Evolutionary conservation across 2,797 vertebrate species (phyloP), one percentile per base, ranked within the genome.

Genomic region (Chelon labrosus): DNA sequence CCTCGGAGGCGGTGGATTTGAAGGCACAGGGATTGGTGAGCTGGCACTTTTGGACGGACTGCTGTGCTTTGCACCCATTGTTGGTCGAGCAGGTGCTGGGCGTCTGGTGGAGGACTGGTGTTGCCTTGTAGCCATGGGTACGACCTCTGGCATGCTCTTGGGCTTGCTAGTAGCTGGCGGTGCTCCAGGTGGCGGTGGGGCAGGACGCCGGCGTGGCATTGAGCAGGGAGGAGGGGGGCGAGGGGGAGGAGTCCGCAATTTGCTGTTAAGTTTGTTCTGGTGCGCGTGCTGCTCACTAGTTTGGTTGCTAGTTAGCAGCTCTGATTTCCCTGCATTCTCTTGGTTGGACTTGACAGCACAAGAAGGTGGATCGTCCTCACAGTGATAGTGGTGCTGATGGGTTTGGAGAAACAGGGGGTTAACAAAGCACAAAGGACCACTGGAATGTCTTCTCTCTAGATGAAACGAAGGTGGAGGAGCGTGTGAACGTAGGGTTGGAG

Each of bases 341-440:
- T 13, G 55, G 55, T 49, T 25, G 2, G 74, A 50, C 46, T 47
- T 52, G 35, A 46, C 56, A 10, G 55, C 80, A 9, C 14, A 25
- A 2, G 54, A 25, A 0, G 69, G 44, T 0, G 54, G 53, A 19
- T 39, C 1, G 38, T 73, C 67, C 38, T 61, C 57, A 8, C 57
- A 35, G 39, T 39, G 42, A 54, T 4, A 72, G 52, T 20, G 91
- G 93, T 54, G 92, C 85, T 90, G 95, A 77, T 96, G 96, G 35
- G 96, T 95, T 94, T 98, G 96, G 67, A 97, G 93, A 85, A 99
- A 99, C 46, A 98, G 95, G 1, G 98, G 98, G 90, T 97, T 97
- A 81, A 99, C 95, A 22, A 99, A 98, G 91, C 97, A 99, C 88
- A 98, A 91, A 0, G 97, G 96, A 73, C 95, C 94, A 11, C 95